Conservation (phyloP, 2,113 vertebrate genomes). For the Lethenteron camtschaticum region DNA sequence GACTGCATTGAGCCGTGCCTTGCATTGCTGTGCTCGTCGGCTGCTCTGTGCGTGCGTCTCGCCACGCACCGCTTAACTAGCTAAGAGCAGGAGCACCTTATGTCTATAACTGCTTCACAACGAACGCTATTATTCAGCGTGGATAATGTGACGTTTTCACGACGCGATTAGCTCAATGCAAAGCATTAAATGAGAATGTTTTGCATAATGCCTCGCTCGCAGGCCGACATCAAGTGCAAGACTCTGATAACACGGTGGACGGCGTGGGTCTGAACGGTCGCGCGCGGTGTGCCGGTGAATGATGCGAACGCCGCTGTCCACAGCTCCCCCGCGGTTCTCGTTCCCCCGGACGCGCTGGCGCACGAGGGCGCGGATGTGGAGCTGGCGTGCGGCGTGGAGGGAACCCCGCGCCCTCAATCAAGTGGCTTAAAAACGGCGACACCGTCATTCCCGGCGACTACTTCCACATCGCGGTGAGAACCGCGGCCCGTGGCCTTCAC, state of each 20-base stretch:
- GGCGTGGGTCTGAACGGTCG: neutral
- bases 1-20: too few relatives aligned
- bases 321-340: constrained; percentile 53
- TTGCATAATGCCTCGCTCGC: neutral
- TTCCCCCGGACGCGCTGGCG: constrained; percentile 59
- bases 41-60: too few relatives aligned
- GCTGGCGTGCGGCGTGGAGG: constrained; percentile 72
- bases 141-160: constrained; percentile 8
- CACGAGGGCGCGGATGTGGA: constrained; percentile 84
- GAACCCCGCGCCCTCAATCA: constrained; percentile 59
- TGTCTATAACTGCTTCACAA: too few relatives aligned
- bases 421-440: constrained; percentile 94
- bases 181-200: neutral
- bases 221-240: neutral
- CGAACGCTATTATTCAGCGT: too few relatives aligned
- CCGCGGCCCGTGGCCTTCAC: neutral
- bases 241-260: neutral
- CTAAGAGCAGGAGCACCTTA: too few relatives aligned
- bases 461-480: constrained; percentile 80
- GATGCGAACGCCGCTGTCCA: constrained; percentile 9
- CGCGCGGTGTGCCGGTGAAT: neutral
- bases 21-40: too few relatives aligned
- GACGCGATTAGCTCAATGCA: neutral
- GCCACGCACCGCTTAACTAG: too few relatives aligned
- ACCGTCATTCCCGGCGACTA: constrained; percentile 93